Percentiles rank a stretch among this genome's conserved stretches.
Conservation (phyloP, 1,140 invertebrate species). For the Ditylenchus dipsaci region DNA sequence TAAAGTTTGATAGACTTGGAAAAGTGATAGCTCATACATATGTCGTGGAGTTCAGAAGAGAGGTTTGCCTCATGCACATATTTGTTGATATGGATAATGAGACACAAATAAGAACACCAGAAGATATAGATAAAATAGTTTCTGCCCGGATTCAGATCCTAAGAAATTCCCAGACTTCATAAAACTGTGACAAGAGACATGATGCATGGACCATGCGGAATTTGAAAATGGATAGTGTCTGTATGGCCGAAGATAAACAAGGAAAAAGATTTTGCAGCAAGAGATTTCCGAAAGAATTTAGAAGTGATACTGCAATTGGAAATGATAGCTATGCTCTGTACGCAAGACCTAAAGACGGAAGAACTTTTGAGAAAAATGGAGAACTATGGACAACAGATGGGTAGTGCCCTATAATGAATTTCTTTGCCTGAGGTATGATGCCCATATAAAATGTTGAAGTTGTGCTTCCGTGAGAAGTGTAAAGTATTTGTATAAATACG, state of each 20-base stretch:
- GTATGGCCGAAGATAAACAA: constrained; percentile 43
- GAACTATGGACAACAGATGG: constrained; percentile 61
- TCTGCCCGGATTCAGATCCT: constrained; percentile 64
- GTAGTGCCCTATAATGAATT: too few relatives aligned
- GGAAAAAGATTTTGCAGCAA: constrained; percentile 28
- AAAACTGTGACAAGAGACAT: constrained; percentile 58
- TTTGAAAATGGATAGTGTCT: constrained; percentile 34
- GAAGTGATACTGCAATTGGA: constrained; percentile 11
- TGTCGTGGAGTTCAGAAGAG: constrained; percentile 63
- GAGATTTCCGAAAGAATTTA: constrained; percentile 30
- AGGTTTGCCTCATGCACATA: constrained; percentile 63
- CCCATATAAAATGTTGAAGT: constrained; percentile 63
- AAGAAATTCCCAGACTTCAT: constrained; percentile 58
- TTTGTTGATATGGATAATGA: constrained; percentile 60
- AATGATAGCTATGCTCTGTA: constrained; percentile 26
- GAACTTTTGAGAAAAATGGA: constrained; percentile 4
- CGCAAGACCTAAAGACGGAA: constrained; percentile 28
- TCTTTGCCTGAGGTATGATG: too few relatives aligned
- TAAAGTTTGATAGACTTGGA: constrained; percentile 32
- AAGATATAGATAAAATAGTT: constrained; percentile 61
- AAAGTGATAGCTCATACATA: constrained; percentile 35
- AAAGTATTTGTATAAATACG: constrained; percentile 62
- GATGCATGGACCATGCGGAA: constrained; percentile 57
- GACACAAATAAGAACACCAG: constrained; percentile 58
- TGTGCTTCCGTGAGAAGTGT: constrained; percentile 63